Percentiles rank a stretch among this genome's conserved stretches.
Conservation (phyloP, 2,888 invertebrate genomes). For the Autographa pulchrina region DNA sequence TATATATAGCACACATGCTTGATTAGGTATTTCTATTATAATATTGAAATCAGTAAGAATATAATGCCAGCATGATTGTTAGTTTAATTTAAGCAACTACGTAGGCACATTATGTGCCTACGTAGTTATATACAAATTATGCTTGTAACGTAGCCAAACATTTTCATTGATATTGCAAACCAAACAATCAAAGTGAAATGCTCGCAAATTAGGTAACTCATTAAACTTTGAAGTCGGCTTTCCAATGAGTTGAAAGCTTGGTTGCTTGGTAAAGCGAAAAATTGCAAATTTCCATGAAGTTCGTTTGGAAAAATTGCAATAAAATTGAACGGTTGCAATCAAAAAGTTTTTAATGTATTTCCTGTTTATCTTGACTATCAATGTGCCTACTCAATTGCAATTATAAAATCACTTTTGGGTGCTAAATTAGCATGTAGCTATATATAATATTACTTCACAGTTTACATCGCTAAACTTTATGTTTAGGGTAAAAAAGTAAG, state of each 20-base stretch:
- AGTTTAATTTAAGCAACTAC: not conserved
- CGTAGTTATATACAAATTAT: too few relatives aligned
- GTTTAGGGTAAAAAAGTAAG: too few relatives aligned
- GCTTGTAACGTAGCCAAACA: not conserved
- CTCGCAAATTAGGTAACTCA: conserved; percentile 38
- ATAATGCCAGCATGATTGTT: not conserved
- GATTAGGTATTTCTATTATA: not conserved
- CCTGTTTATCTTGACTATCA: conserved; percentile 2
- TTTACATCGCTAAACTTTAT: too few relatives aligned
- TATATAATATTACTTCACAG: too few relatives aligned
- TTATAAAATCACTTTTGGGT: not conserved
- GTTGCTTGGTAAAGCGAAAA: conserved; percentile 44
- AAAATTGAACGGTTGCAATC: conserved; percentile 37
- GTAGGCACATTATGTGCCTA: not conserved
- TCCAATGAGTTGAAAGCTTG: conserved; percentile 20
- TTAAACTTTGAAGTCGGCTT: conserved; percentile 44
- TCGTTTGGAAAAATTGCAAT: conserved; percentile 29
- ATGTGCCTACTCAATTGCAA: not conserved
- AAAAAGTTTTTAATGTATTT: conserved; percentile 20
- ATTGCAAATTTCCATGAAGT: conserved; percentile 18
- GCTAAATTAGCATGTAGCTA: too few relatives aligned
- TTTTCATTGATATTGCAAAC: conserved; percentile 9
- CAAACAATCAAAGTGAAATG: conserved; percentile 42
- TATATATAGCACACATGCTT: conserved; percentile 3
- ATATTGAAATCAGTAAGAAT: not conserved